Evolutionary conservation across 2,888 invertebrate genomes (phyloP).

Genomic region (Zaprionus obscuricornis): DNA sequence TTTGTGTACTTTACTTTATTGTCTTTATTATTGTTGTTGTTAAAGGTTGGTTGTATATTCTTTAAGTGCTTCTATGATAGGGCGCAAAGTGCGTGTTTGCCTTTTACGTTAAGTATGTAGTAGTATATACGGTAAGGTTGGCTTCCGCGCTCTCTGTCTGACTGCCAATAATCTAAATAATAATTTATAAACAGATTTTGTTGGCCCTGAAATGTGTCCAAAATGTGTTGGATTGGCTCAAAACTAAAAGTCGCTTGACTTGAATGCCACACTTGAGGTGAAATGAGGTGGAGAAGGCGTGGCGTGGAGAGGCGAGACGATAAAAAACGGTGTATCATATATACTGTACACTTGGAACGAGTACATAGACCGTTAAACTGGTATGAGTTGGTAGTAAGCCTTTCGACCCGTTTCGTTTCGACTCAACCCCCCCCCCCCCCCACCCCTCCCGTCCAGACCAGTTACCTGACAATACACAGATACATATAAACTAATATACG

Average conservation of each 20-base stretch:
- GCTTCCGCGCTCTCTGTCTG: constrained; percentile 53
- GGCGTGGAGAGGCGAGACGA: too few relatives aligned
- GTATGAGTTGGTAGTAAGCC: constrained; percentile 37
- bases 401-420: constrained; percentile 37
- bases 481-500: too few relatives aligned
- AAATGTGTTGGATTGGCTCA: constrained; percentile 15
- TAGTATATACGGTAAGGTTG: constrained; percentile 41
- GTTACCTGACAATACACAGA: too few relatives aligned
- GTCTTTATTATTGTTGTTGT: not conserved
- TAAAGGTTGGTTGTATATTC: constrained; percentile 18
- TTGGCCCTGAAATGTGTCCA: constrained; percentile 62
- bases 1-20: not conserved
- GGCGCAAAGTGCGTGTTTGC: constrained; percentile 43
- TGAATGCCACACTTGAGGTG: constrained; percentile 12
- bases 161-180: constrained; percentile 30
- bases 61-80: constrained; percentile 60
- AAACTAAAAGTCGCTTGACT: constrained; percentile 61
- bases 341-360: not conserved
- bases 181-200: constrained; percentile 45
- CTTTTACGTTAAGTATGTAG: constrained; percentile 38
- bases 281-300: constrained; percentile 14
- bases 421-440: constrained; percentile 29
- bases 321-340: constrained; percentile 43
- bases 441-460: constrained; percentile 7
- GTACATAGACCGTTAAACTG: constrained; percentile 34